Evolutionary conservation across 2,113 vertebrate species (phyloP), one percentile per base, ranked within the genome.

Genomic region (Osmerus mordax): DNA sequence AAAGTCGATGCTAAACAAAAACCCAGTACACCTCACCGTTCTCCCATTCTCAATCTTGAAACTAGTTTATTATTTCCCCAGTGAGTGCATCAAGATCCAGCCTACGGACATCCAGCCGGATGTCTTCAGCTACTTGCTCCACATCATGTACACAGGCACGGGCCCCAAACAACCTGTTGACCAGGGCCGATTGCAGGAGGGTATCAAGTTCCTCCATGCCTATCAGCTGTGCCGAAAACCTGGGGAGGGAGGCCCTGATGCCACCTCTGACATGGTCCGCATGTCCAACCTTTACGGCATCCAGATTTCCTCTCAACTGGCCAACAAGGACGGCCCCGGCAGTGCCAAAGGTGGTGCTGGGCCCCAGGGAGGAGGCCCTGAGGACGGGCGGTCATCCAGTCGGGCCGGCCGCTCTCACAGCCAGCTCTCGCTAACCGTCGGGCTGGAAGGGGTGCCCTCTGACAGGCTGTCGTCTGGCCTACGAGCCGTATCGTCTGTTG

Each of bases 41-140:
- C 64, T 47, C 32, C n/a, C 41, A 51, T 18, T 65, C n/a, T 65
- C 41, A 13, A 51, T 13, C 41, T 19, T 19, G 11, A 56, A 19
- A 18, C 21, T 36, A 11, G 41, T 29, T 14, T 58, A 18, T 18
- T 4, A 61, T 71, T 52, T 78, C 52, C 75, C 80, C 87, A 99
- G 97, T 1, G 97, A 99, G 80, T 99, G 97, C 81, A 98, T 99
- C 87, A 99, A 99, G 93, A 97, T 99, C 84, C 97, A 99, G 85
- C 97, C 97, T 67, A 91, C 94, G 0, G 97, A 99, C 89, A 99
- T 99, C 87, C 97, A 99, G 80, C 97, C 97, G 0, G 97, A 99
- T 72, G 95, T 99, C 82, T 99, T 99, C 90, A 99, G 97, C 90
- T 99, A 98, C 87, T 91, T 99, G 89, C 87, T 99, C 61, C 97